Base-by-base conservation (phyloP, 2,888 invertebrate genomes). In the Eristalis arbustorum region DNA sequence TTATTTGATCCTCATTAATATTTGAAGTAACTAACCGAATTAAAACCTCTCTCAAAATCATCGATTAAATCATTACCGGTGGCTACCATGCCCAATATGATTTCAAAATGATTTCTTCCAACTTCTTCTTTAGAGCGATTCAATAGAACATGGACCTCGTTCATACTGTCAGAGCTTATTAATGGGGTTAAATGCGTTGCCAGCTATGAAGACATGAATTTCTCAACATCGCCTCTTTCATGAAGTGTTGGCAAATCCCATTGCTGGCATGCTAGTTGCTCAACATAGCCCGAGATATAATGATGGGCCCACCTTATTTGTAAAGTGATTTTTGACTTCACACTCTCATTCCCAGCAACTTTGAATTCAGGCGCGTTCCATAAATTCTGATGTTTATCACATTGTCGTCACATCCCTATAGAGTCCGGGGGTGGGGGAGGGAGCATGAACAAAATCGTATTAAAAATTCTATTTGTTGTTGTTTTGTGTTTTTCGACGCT, bases 371-470 rank as follows among this genome's bases (percentile, higher is more conserved):
- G 18, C 18, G 49, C 49, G 34, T 76, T 82, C 66, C 71, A 67
- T 76, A 82, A 75, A 71, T 71, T 81, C 42, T 61, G 59, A 11
- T 69, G 56, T 75, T 71, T 76, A 81, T 81, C 80, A 25, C 28
- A n/a, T n/a, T 37, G 64, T 42, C 63, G 57, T 59, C 61, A 56
- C 23, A 18, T 49, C 49, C 49, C 49, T 18, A n/a, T 5, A 1
- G 49, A 0, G 49, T 5, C 5, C 5, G 6, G 49, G 8, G 49
- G 49, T 8, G 4, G 49, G 18, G 5, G 63, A 73, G 56, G n/a
- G 4, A n/a, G n/a, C 42, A 42, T 22, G 18, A 42, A n/a, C n/a
- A 63, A 28, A 56, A 63, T 18, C 49, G 49, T 49, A 63, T 73
- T 49, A 63, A 71, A 61, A 40, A 59, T 61, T 59, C 34, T 5